Conservation (phyloP, 1,140 invertebrate genomes). For the Drosophila punjabiensis region DNA sequence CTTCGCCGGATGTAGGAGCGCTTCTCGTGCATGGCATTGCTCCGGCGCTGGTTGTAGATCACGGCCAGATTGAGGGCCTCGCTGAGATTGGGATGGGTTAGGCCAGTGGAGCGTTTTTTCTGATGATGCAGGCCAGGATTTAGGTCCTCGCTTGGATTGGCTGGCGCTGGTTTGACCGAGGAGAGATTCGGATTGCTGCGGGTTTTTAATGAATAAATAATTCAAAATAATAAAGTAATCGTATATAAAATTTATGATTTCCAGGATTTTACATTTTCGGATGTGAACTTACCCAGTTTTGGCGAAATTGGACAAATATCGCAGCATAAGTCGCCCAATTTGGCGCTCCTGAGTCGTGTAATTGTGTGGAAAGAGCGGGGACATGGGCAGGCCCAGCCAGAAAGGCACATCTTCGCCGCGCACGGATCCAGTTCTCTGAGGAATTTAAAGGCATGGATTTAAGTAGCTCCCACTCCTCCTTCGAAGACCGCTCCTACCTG, state of each 20-base stretch:
- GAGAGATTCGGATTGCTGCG: constrained; percentile 78
- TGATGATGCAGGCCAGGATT: constrained; percentile 34
- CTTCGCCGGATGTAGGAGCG: constrained; percentile 65
- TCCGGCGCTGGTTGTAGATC: constrained; percentile 78
- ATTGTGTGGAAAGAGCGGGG: constrained; percentile 89
- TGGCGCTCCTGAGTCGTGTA: constrained; percentile 90
- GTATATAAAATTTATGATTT: background rate
- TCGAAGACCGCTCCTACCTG: constrained; percentile 87
- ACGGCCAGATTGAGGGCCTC: constrained; percentile 73
- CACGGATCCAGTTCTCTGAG: constrained; percentile 91
- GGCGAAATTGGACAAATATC: constrained; percentile 94
- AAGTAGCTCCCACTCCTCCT: background rate
- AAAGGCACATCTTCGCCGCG: constrained; percentile 98
- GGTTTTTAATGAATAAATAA: background rate
- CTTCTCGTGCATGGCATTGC: constrained; percentile 76
- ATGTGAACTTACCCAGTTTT: constrained; percentile 89
- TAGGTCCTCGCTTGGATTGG: constrained; percentile 11
- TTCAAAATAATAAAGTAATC: background rate
- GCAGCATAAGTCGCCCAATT: constrained; percentile 91
- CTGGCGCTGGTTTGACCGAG: constrained; percentile 15
- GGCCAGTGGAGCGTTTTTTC: constrained; percentile 50
- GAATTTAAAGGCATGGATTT: background rate
- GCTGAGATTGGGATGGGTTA: constrained; percentile 19
- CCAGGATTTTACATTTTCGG: background rate
- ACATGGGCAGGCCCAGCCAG: constrained; percentile 95